Base-by-base conservation (phyloP, 1,140 invertebrate species). In the Aphaenogaster floridana region DNA sequence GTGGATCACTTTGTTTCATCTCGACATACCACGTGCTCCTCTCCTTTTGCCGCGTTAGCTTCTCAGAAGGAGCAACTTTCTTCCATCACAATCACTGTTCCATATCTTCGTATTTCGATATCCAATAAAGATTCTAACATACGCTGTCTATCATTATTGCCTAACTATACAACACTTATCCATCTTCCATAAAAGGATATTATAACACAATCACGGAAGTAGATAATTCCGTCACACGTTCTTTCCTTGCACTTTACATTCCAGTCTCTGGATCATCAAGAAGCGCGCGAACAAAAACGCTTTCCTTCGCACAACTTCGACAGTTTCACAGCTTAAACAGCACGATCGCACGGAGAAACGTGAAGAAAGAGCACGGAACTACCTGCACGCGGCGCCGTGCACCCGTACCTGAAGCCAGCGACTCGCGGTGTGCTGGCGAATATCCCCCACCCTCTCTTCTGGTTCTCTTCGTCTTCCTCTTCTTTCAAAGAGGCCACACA, bases 331-430 rank as follows among this genome's bases (percentile, higher is more conserved):
- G 42, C 13, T 63, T 64, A 36, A 79, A 50, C 59, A 45, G 17
- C 78, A 36, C 57, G 78, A 61, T 45, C 54, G 86, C 77, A 66
- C 48, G 48, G 64, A 52, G 61, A 54, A 89, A 91, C 69, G 63
- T 78, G 64, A 50, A 85, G 79, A 81, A 91, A 64, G 88, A 86
- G 52, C 90, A 84, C 85, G 48, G 72, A 86, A 92, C 92, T 94
- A 94, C 92, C 93, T 92, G 93, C 91, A 92, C 91, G 90, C 91
- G 90, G 93, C 91, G 90, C 90, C 92, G 91, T 92, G 91, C 91
- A 90, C 91, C 93, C 93, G 92, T 94, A 94, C 93, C 94, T 94
- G 93, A 92, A 91, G 92, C 89, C 91, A 92, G 90, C 92, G 89
- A 92, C 93, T 94, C 91, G 87, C 85, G 91, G 91, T 92, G 91